phyloP scores from a whole-genome alignment of 2,797 vertebrate species.

The Poecile montanus region DNA sequence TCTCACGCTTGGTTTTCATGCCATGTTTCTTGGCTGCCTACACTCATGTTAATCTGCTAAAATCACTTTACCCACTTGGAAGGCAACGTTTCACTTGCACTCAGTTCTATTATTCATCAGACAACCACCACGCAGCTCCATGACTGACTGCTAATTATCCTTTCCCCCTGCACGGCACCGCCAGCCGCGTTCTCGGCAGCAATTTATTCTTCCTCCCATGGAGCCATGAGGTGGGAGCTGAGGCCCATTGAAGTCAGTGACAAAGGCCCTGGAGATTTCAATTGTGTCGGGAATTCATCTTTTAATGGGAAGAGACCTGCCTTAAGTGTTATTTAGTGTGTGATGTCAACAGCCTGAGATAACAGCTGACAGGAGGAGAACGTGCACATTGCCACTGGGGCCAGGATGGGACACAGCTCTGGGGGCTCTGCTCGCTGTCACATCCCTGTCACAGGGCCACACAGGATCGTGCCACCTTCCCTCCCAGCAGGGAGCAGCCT shows the following conservation, averaged over 20 bases:
- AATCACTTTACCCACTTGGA: conserved; percentile 48
- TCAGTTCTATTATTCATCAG: conserved; percentile 61
- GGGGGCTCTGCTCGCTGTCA: not conserved
- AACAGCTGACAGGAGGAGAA: not conserved
- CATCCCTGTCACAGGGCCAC: not conserved
- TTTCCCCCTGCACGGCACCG: not conserved
- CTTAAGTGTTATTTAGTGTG: not conserved
- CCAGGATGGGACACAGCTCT: not conserved
- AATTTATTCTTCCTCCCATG: conserved; percentile 36
- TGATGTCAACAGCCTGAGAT: not conserved
- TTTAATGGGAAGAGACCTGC: not conserved
- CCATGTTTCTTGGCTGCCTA: conserved; percentile 44
- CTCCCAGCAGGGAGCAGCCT: not conserved
- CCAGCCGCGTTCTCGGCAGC: not conserved
- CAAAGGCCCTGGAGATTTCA: conserved; percentile 15
- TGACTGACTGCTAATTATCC: conserved; percentile 60
- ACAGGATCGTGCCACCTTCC: not conserved
- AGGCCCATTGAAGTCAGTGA: conserved; percentile 27
- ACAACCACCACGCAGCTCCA: conserved; percentile 40
- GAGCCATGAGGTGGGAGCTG: conserved; percentile 23
- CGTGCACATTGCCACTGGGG: fast-evolving
- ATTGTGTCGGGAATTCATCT: not conserved
- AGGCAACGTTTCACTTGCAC: conserved; percentile 6
- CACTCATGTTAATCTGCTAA: conserved; percentile 36
- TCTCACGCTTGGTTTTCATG: conserved; percentile 19